Base-by-base conservation (phyloP, 2,888 invertebrate species). In the Ophion ventricosus region DNA sequence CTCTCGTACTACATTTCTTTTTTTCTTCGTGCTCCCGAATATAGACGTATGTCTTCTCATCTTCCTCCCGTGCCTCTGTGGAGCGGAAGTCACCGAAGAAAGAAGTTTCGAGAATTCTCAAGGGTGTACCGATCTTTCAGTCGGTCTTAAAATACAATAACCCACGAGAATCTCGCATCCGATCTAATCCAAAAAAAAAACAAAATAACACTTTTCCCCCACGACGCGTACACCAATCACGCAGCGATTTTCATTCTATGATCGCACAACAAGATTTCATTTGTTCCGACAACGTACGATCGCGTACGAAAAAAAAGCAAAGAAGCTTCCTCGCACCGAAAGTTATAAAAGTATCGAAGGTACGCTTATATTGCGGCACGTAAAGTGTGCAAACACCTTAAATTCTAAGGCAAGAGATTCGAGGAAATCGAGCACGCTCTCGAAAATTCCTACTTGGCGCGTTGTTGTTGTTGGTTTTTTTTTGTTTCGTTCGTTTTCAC, bases 341-440 rank as follows among this genome's bases (percentile, higher is more conserved):
- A 35, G 17, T 8, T 29, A 63, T 2, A 35, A 63, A 35, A 29
- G 35, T n/a, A 14, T 20, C 29, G n/a, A 29, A 20, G n/a, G 25
- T 17, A n/a, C 35, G 8, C 35, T 61, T 11, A 4, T 1, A 14
- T 64, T 2, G 35, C n/a, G 64, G 2, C 11, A n/a, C 23, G 14
- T 1, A 49, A 43, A 49, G 43, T 67, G 67, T 25, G 17, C 43
- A 25, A 49, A 5, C 43, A 8, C 20, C 29, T 70, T 70, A 56
- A 70, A 70, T 56, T 56, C 56, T 70, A 70, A 56, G 59, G 35
- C 72, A 59, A 72, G 72, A 72, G 7, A 11, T 72, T 72, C 7
- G 54, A n/a, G 26, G n/a, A 5, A 25, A 43, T 25, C 25, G 20
- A 17, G 67, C 40, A n/a, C 66, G 49, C 54, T 67, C 66, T 43